phyloP scores from a whole-genome alignment of 2,113 vertebrate genomes.

The Stigmatopora argus region DNA sequence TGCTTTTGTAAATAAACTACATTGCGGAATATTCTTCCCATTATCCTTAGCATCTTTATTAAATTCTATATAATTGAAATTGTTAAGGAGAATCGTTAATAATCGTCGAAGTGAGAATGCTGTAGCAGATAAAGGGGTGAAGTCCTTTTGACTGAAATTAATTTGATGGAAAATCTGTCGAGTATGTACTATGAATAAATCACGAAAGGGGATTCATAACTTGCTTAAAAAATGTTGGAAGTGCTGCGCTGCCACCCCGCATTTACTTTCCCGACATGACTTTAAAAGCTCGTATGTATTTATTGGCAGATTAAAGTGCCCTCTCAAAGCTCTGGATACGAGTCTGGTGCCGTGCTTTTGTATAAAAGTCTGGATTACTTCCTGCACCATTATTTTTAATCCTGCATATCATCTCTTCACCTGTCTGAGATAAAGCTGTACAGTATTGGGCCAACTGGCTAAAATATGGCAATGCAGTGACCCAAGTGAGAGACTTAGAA shows the following conservation, averaged over 20 bases:
- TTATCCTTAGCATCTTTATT: too few relatives aligned
- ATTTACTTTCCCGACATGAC: slow-evolving; percentile 20
- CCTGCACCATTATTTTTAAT: slow-evolving; percentile 39
- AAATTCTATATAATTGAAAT: too few relatives aligned
- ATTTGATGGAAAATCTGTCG: not conserved
- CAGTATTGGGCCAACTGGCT: slow-evolving; percentile 23
- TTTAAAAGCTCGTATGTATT: slow-evolving; percentile 32
- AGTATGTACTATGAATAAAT: not conserved
- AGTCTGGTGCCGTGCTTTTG: slow-evolving; percentile 34
- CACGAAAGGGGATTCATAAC: slow-evolving; percentile 1
- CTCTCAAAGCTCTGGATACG: slow-evolving; percentile 34
- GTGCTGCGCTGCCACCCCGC: not conserved
- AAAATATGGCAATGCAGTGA: slow-evolving; percentile 36
- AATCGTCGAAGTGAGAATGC: too few relatives aligned
- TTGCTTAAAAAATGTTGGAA: slow-evolving; percentile 18
- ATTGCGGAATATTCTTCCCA: too few relatives aligned
- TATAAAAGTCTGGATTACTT: slow-evolving; percentile 30
- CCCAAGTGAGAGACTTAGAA: slow-evolving; percentile 6
- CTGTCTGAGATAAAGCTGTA: slow-evolving; percentile 27
- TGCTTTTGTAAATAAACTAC: not conserved
- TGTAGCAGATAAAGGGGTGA: not conserved
- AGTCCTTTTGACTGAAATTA: not conserved
- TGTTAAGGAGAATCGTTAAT: too few relatives aligned
- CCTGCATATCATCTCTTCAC: slow-evolving; percentile 23
- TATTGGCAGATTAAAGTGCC: slow-evolving; percentile 39